A percentile compares a stretch with the other conserved stretches of the same genome.
Evolutionary conservation across 2,113 vertebrate genomes (phyloP).

Genomic region (Haemorhous mexicanus): DNA sequence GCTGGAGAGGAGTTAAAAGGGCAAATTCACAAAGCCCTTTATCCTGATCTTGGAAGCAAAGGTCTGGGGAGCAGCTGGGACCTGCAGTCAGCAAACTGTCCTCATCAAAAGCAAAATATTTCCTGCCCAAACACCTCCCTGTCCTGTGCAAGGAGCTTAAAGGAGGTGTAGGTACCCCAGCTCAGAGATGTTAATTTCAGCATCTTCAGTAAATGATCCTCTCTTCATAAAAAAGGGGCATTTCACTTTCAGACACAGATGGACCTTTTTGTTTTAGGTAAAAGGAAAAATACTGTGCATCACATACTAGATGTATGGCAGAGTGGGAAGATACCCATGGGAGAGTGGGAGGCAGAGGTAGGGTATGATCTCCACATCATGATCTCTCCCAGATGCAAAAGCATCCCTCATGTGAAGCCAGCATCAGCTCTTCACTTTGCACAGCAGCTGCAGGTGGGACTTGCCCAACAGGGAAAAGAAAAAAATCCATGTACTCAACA

Average conservation of each 20-base stretch:
- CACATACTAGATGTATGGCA: neutral
- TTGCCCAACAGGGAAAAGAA: neutral
- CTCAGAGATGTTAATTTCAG: neutral
- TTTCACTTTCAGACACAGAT: neutral
- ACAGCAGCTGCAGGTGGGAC: neutral
- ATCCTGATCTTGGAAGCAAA: neutral
- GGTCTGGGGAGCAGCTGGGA: neutral
- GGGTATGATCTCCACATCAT: fast-evolving
- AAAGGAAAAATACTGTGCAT: neutral
- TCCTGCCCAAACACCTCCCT: neutral
- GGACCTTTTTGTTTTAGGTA: neutral
- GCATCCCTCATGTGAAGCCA: neutral
- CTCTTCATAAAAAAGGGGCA: neutral
- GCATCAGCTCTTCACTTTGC: neutral
- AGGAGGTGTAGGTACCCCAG: neutral
- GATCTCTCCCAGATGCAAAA: neutral
- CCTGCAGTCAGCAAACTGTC: neutral
- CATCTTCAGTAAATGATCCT: neutral
- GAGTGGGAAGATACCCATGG: neutral
- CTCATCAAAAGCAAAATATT: neutral
- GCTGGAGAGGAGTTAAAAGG: neutral
- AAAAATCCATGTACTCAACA: neutral
- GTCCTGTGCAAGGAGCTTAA: neutral
- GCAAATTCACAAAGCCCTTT: neutral
- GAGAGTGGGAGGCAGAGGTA: neutral